These are phyloP conservation scores for Sternarchorhynchus goeldii DNA, from an alignment of 2,797 vertebrate species.

Conservation along the genomic window DNA sequence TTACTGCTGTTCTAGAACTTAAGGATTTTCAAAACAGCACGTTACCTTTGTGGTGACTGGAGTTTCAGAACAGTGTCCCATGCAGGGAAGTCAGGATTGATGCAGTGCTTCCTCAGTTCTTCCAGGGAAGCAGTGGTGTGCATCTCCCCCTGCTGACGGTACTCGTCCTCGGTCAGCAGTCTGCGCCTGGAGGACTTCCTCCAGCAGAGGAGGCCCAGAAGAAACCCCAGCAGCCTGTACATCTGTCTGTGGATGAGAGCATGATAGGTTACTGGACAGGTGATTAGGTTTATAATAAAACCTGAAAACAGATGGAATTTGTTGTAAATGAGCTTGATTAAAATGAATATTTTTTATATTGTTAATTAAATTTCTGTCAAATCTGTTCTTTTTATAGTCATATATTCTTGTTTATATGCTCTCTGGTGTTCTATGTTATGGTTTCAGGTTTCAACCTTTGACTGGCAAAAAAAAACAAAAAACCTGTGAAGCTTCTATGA, in stretches of 20 bases:
- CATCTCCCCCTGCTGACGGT: conserved; percentile 75
- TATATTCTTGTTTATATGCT: too few species aligned
- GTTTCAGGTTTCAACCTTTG: neutral
- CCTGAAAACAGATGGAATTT: neutral
- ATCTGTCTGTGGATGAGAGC: neutral
- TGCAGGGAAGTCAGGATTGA: conserved; percentile 70
- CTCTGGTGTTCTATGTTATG: neutral
- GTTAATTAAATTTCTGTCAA: neutral
- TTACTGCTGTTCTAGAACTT: neutral
- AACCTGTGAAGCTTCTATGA: too few species aligned
- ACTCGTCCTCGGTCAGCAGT: conserved; percentile 80
- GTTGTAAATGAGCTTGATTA: too few species aligned
- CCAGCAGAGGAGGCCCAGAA: conserved; percentile 55
- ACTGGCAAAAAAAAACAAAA: too few species aligned
- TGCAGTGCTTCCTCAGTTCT: conserved; percentile 75
- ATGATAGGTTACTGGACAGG: neutral
- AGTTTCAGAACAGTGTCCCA: conserved; percentile 80
- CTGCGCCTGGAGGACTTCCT: conserved; percentile 36
- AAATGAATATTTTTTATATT: too few species aligned
- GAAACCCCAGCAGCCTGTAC: conserved; percentile 22
- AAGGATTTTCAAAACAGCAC: neutral
- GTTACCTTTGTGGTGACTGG: conserved; percentile 74
- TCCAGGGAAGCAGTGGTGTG: conserved; percentile 76
- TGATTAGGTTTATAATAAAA: neutral
- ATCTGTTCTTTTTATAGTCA: neutral